A percentile compares a stretch with the other conserved stretches of the same genome.
These are phyloP conservation scores for Drosophila borborema DNA, from an alignment of 2,888 invertebrate species.

Conservation along the genomic window DNA sequence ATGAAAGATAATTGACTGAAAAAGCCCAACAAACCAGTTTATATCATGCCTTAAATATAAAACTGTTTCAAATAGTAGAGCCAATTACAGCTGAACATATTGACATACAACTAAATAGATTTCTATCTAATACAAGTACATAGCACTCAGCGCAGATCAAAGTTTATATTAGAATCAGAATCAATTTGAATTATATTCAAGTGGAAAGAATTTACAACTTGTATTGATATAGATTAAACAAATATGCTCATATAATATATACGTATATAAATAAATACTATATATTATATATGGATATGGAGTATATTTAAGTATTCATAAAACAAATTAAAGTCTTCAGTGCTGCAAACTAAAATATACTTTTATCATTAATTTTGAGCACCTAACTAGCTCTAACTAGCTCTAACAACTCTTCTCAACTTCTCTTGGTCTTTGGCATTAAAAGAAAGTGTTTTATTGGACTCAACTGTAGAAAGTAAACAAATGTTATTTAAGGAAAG, in stretches of 20 bases:
- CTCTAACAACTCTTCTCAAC: neutral
- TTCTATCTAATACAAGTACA: neutral
- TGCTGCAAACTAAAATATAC: no score
- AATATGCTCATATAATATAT: neutral
- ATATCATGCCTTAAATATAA: neutral
- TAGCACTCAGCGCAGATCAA: neutral
- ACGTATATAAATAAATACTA: neutral
- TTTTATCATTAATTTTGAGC: neutral
- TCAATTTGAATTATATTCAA: neutral
- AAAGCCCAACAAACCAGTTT: constrained; percentile 10
- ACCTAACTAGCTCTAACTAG: neutral
- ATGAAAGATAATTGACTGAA: neutral
- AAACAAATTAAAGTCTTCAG: neutral
- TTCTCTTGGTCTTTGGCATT: neutral
- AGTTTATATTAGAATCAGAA: neutral
- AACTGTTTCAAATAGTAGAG: neutral
- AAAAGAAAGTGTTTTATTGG: neutral
- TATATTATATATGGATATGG: neutral
- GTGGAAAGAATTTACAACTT: neutral
- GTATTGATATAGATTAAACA: neutral
- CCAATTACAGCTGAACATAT: neutral
- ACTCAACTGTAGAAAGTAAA: neutral
- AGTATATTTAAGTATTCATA: no score
- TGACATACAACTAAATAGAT: neutral
- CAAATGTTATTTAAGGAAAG: constrained; percentile 1